These are phyloP conservation scores for Rallus limicola DNA, from an alignment of 2,113 vertebrate genomes.

Conservation along the genomic window DNA sequence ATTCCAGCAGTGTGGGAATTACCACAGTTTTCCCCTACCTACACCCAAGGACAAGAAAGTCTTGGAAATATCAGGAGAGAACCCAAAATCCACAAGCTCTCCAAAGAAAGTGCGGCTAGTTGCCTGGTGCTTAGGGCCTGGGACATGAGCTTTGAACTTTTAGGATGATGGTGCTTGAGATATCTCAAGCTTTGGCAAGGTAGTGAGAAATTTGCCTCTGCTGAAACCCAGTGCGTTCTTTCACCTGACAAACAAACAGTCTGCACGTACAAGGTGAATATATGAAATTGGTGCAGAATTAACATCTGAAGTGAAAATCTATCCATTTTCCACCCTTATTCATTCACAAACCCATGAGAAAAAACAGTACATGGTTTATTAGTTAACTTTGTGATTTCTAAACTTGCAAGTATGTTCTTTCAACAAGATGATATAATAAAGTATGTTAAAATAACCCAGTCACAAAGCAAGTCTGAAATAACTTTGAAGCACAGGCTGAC, in stretches of 20 bases:
- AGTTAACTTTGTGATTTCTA: constrained; percentile 32
- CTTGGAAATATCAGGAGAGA: neutral
- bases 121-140: neutral
- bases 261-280: neutral
- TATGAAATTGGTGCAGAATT: neutral
- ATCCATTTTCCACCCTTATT: neutral
- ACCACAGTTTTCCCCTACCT: neutral
- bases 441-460: constrained; percentile 52
- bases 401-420: constrained; percentile 36
- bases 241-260: neutral
- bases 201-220: neutral
- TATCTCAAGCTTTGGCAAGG: neutral
- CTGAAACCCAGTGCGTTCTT: neutral
- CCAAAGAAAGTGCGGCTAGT: neutral
- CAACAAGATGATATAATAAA: constrained; percentile 14
- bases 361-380: neutral
- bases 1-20: neutral
- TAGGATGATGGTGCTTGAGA: fast-evolving
- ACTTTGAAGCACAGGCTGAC: constrained; percentile 47
- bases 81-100: neutral
- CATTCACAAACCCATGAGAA: constrained; percentile 38
- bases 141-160: neutral
- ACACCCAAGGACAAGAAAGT: neutral
- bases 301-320: constrained; percentile 22
- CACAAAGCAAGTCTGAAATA: constrained; percentile 33